Evolutionary conservation across 1,140 invertebrate genomes (phyloP), one percentile per base, ranked within the genome.

Genomic region (Drosophila persimilis): DNA sequence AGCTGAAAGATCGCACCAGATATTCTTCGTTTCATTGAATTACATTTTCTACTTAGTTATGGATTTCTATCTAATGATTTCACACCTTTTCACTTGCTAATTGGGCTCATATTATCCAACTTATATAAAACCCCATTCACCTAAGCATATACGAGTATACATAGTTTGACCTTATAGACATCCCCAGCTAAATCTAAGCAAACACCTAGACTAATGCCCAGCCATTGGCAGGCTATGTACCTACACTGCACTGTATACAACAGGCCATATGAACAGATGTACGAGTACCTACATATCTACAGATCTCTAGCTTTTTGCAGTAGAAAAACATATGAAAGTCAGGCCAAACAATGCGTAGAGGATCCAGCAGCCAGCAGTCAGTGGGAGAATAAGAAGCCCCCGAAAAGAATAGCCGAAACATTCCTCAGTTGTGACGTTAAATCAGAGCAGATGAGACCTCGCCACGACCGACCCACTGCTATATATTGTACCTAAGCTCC

Each of bases 361-460:
- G 57, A 80, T 80, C 72, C 77, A 75, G 62, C 48, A 39, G 51
- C 44, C 8, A 45, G 44, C 44, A 45, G 44, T 20, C 20, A 20
- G 20, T 1, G 20, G 24, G 35, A 39, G 35, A 39, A 22, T 11
- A 58, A 57, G 43, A 50, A 60, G 47, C 46, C 44, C 39, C 64
- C 66, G 55, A 59, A 56, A 50, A 63, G 31, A 75, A 73, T 35
- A 53, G 58, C 29, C 59, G 58, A 71, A 74, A 60, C 64, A 88
- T 88, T 88, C 83, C 84, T 66, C 58, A 79, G 63, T 77, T 88
- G 84, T 88, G 83, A 88, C 83, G 83, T 89, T 86, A 83, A 89
- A 79, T 88, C 66, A 69, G 77, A 85, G 73, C 65, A 74, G 56
- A 62, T 69, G 59, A 73, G 78, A 84, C 46, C 65, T 81, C 79